A percentile compares a stretch with the other conserved stretches of the same genome.
Evolutionary conservation across 2,797 vertebrate species (phyloP).

Genomic region (Lateolabrax maculatus): DNA sequence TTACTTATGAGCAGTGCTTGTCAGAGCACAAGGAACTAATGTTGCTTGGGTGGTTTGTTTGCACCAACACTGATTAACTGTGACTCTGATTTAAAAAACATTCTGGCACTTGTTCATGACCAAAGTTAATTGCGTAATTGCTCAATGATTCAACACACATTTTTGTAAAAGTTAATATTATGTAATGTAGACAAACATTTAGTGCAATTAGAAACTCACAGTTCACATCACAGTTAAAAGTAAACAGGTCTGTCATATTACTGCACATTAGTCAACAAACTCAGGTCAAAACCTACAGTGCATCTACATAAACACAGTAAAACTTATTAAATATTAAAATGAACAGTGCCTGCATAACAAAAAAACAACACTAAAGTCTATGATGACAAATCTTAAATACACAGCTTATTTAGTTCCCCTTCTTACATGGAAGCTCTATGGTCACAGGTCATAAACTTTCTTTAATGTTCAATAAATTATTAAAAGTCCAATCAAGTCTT

Average conservation of each 20-base stretch:
- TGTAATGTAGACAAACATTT: constrained; percentile 10
- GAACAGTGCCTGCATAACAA: constrained; percentile 50
- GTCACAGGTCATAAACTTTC: background rate
- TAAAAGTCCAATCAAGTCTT: background rate
- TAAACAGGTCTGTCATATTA: constrained; percentile 16
- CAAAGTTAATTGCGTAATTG: background rate
- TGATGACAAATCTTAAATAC: background rate
- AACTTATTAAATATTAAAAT: constrained; percentile 32
- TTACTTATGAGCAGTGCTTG: background rate
- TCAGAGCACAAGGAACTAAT: constrained; percentile 16
- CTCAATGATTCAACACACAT: background rate
- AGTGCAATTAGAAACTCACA: constrained; percentile 49
- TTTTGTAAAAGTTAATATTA: constrained; percentile 14
- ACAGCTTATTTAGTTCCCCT: constrained; percentile 29
- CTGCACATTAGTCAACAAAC: constrained; percentile 44
- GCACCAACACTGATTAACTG: background rate
- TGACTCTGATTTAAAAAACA: background rate
- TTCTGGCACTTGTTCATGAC: background rate
- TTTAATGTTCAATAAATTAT: background rate
- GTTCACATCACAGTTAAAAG: constrained; percentile 33
- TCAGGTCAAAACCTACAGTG: constrained; percentile 16
- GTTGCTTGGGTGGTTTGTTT: background rate
- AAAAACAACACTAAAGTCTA: constrained; percentile 1
- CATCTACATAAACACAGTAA: constrained; percentile 19
- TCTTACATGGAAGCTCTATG: background rate